These are phyloP conservation scores for Pedionomus torquatus DNA, from an alignment of 2,113 vertebrate species.

Conservation along the genomic window DNA sequence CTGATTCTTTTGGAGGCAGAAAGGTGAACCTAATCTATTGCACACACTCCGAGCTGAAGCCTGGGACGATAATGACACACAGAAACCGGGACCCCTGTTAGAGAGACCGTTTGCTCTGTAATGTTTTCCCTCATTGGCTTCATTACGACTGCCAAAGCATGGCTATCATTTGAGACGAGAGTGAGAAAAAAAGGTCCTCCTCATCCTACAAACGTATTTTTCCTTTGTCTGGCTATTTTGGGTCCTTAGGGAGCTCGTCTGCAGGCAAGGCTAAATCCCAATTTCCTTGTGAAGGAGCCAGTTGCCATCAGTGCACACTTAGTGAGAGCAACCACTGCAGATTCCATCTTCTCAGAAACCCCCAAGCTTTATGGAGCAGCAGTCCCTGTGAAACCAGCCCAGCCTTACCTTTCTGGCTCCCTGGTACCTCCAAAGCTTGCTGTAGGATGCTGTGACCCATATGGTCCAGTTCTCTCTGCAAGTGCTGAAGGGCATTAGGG, in stretches of 20 bases:
- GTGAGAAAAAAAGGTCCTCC: background rate
- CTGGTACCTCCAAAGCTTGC: background rate
- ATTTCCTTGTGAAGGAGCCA: background rate
- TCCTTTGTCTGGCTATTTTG: background rate
- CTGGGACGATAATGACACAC: background rate
- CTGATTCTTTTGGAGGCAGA: slow-evolving; percentile 9
- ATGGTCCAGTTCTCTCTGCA: background rate
- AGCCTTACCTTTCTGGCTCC: background rate
- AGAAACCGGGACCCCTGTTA: background rate
- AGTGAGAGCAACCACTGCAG: background rate
- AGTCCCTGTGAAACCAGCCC: background rate
- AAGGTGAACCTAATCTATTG: slow-evolving; percentile 10
- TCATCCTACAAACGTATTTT: background rate
- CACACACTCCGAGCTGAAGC: background rate
- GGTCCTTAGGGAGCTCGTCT: background rate
- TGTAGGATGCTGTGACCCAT: background rate
- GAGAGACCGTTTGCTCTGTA: background rate
- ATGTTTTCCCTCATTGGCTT: background rate
- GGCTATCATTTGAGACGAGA: background rate
- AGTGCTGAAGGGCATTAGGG: background rate
- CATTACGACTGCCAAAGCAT: slow-evolving; percentile 18
- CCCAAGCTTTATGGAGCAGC: background rate
- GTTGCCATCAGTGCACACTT: background rate
- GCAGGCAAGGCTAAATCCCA: slow-evolving; percentile 1
- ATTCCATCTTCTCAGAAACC: background rate